Base-by-base conservation (phyloP, 2,888 invertebrate species). In the Enoplolaimus lenunculus region DNA sequence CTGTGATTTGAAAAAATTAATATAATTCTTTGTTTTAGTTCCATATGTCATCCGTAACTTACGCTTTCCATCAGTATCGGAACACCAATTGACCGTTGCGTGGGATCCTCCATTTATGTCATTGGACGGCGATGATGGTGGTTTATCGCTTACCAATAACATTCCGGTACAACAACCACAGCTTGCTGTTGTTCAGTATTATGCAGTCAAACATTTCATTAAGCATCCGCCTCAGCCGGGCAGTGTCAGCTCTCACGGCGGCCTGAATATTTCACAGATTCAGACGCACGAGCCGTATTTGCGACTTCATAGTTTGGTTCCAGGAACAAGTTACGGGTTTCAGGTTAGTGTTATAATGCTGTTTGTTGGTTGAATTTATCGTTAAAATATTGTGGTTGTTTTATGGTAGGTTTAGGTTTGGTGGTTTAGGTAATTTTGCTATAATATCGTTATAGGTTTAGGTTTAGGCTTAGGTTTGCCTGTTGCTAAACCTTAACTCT, bases 11-110 rank as follows among this genome's bases (percentile, higher is more conserved):
- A n/a, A n/a, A n/a, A n/a, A n/a, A n/a, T n/a, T n/a, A n/a, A n/a
- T n/a, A n/a, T n/a, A n/a, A 0, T 85, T 89, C 73, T 87, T 92
- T 64, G 85, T 88, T 0, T 80, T 77, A 34, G 88, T 90, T 70
- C 90, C 64, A 29, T 62, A 62, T 62, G 31, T 62, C 30, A 30
- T 59, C 7, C 59, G 57, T 35, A 69, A 69, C 16, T 35, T 69
- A 34, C 62, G 59, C 1, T 28, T 64, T 1, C 29, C 21, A 2
- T 2, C 13, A 13, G 21, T 30, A 30, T 29, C 60, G 2, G 26
- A 2, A 33, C 2, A n/a, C 64, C 34, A 2, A 1, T n/a, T 65
- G 1, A 1, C 1, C 34, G 29, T 69, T 31, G 57, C 28, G 1
- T 69, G 69, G 69, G 69, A 69, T 13, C 31, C 69, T 7, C 69